These are phyloP conservation scores for Ariolimax columbianus DNA, from an alignment of 2,888 invertebrate genomes.

Conservation along the genomic window DNA sequence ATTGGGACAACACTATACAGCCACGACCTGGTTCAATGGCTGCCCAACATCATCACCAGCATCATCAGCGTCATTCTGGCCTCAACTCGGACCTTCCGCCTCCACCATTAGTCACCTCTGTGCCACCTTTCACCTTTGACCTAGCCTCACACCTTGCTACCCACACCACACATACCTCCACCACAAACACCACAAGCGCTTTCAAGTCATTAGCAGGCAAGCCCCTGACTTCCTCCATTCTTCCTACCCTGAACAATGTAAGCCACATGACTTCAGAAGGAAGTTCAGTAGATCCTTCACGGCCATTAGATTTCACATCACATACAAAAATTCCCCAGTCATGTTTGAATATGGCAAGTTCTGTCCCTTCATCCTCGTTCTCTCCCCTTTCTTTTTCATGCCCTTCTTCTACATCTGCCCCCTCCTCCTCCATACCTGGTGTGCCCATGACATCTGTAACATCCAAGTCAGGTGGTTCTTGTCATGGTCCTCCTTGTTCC, in stretches of 20 bases:
- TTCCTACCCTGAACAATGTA: conserved; percentile 51
- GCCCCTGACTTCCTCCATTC: conserved; percentile 55
- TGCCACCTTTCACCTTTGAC: conserved; percentile 63
- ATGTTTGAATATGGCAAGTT: conserved; percentile 34
- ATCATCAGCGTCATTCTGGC: conserved; percentile 53
- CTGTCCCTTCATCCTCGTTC: conserved; percentile 29
- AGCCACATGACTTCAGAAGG: conserved; percentile 38
- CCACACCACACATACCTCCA: conserved; percentile 48
- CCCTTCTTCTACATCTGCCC: conserved; percentile 41
- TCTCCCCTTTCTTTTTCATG: conserved; percentile 40
- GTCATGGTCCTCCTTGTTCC: conserved; percentile 65
- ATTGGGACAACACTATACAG: conserved; percentile 75
- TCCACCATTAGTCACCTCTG: conserved; percentile 65
- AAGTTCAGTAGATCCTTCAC: conserved; percentile 50
- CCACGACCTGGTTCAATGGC: conserved; percentile 69
- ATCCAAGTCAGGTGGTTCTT: conserved; percentile 26
- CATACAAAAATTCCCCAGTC: conserved; percentile 49
- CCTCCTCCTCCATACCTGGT: conserved; percentile 39
- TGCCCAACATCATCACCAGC: conserved; percentile 53
- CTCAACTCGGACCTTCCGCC: conserved; percentile 71
- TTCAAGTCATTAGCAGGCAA: conserved; percentile 62
- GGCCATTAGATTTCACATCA: conserved; percentile 46
- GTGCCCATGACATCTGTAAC: conserved; percentile 40
- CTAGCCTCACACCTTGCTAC: conserved; percentile 59
- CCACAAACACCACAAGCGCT: conserved; percentile 64